Evolutionary conservation across 2,113 vertebrate genomes (phyloP).

Genomic region (Hippolais icterina): DNA sequence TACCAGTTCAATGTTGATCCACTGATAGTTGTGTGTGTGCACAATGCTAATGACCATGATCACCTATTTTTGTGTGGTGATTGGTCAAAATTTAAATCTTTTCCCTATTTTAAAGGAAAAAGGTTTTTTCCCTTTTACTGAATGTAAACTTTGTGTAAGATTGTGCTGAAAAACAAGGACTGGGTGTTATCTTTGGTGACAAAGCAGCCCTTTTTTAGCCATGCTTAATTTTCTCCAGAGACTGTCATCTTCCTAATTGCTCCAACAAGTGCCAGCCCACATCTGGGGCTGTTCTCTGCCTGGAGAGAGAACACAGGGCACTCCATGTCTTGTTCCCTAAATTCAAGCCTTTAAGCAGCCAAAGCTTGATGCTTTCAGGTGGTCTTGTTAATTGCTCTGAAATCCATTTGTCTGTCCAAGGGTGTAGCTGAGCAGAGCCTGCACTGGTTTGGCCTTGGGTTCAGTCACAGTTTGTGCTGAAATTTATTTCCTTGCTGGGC

Average conservation of each 20-base stretch:
- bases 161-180: background rate
- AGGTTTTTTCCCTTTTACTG: background rate
- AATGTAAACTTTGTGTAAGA: background rate
- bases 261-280: background rate
- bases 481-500: background rate
- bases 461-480: background rate
- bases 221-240: background rate
- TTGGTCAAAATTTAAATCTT: background rate
- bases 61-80: background rate
- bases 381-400: background rate
- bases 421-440: background rate
- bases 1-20: background rate
- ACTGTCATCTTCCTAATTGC: background rate
- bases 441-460: background rate
- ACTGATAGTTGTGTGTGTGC: background rate
- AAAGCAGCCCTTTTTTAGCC: background rate
- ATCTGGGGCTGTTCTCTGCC: background rate
- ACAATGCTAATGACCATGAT: background rate
- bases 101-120: background rate
- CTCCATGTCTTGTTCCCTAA: accelerated
- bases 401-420: background rate
- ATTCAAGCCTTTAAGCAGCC: background rate
- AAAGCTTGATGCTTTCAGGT: background rate
- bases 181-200: background rate
- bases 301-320: background rate